Percentiles rank a stretch among this genome's conserved stretches.
Conservation (phyloP, 1,140 invertebrate genomes). For the Hyphantria cunea region DNA sequence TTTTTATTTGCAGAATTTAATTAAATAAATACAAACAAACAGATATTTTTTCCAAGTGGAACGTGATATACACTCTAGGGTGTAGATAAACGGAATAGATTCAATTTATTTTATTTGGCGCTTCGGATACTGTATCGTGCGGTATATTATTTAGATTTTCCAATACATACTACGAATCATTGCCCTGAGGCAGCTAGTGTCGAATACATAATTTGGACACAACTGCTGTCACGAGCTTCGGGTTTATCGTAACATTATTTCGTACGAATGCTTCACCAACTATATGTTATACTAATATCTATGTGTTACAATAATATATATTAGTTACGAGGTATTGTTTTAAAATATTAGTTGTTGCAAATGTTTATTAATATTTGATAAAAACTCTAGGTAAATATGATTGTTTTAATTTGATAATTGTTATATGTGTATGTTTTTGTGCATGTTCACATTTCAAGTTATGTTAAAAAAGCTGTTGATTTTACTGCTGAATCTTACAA, state of each 20-base stretch:
- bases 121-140: constrained; percentile 8
- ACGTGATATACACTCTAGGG: constrained; percentile 19
- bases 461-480: no score
- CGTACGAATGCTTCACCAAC: neutral
- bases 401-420: no score
- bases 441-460: no score
- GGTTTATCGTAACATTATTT: neutral
- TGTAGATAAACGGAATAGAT: constrained; percentile 18
- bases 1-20: constrained; percentile 17
- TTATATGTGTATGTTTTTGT: no score
- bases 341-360: no score
- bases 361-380: no score
- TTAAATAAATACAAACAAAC: constrained; percentile 14
- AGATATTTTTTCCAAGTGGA: constrained; percentile 9
- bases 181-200: constrained; percentile 2
- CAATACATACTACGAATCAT: constrained; percentile 15
- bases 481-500: no score
- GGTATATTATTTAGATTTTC: constrained; percentile 18
- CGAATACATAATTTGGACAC: constrained; percentile 13
- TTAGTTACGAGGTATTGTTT: no score
- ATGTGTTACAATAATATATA: no score
- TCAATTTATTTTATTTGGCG: constrained; percentile 27
- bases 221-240: constrained; percentile 9
- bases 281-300: no score
- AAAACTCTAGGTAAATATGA: no score